Evolutionary conservation across 2,113 vertebrate species (phyloP), one percentile per base, ranked within the genome.

Genomic region (Indicator maculatus): DNA sequence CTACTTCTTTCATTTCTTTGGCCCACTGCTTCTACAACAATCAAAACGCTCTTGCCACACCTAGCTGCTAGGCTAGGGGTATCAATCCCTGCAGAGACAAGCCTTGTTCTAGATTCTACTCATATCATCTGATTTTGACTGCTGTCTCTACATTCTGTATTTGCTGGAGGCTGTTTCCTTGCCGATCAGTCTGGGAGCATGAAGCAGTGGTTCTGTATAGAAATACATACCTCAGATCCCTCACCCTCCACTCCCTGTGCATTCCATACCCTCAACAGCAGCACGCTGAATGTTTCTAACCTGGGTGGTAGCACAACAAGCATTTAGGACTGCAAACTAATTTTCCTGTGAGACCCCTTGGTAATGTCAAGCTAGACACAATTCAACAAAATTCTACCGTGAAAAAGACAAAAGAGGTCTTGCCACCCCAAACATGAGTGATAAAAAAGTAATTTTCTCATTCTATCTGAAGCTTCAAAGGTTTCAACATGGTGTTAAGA

Each of bases 161-260:
- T 47, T 93, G 23, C 30, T 79, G 39, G 44, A 84, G 31, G 8
- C 10, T 28, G 15, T 69, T 81, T 75, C 55, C 59, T 72, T 44
- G 18, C 26, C 70, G 12, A 72, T 72, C 6, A 56, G 4, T 55
- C 21, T 55, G 16, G 27, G 53, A 86, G 30, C 30, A 66, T 9
- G 63, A 30, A 8, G 45, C 0, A 0, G 9, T 16, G 8, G 5
- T 58, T 38, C 16, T 21, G 18, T 11, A 56, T 0, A 7, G 39
- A 88, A 88, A 74, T 27, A 79, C 20, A 53, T 27, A 59, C 16
- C 21, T 83, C 65, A 41, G 20, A 6, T 63, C 55, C 8, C 30
- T 64, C 30, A 20, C 60, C n/a, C 16, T 74, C 41, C 18, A 17
- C n/a, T 36, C 15, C 5, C 58, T 13, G 15, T 15, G 9, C 27